A percentile compares a stretch with the other conserved stretches of the same genome.
These are phyloP conservation scores for Carcharodon carcharias DNA, from an alignment of 2,797 vertebrate genomes.

Conservation along the genomic window DNA sequence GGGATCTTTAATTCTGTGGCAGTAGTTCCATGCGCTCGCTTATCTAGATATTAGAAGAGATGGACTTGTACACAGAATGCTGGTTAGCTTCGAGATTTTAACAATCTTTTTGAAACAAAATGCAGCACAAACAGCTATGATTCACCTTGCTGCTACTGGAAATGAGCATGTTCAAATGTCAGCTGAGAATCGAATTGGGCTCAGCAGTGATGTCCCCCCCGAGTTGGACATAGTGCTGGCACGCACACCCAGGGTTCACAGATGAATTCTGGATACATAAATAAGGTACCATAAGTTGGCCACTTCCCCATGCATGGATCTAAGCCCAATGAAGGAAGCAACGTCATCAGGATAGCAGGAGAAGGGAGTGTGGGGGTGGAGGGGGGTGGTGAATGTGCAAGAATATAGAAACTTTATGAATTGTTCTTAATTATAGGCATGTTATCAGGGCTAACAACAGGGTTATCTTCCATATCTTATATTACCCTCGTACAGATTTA, in stretches of 20 bases:
- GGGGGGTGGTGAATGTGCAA: neutral
- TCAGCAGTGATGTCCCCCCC: neutral
- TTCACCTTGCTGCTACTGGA: neutral
- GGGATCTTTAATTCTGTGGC: slow-evolving; percentile 4
- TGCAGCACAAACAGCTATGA: neutral
- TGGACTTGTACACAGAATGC: neutral
- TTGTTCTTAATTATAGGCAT: neutral
- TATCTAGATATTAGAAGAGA: neutral
- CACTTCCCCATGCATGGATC: neutral
- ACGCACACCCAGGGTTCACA: neutral
- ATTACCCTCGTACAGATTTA: neutral
- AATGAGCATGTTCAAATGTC: neutral
- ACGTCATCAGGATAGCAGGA: neutral
- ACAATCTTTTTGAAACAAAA: neutral
- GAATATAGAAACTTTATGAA: neutral
- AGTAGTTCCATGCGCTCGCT: neutral
- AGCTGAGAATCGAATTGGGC: neutral
- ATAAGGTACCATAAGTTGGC: neutral
- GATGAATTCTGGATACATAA: neutral
- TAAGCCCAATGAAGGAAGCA: neutral
- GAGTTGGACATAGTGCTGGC: neutral
- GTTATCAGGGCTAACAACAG: neutral
- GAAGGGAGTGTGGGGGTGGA: no score
- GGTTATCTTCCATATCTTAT: neutral
- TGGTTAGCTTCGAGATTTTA: neutral